These are phyloP conservation scores for Mormyrus proboscirostris DNA, from an alignment of 2,797 vertebrate genomes.

Conservation along the genomic window DNA sequence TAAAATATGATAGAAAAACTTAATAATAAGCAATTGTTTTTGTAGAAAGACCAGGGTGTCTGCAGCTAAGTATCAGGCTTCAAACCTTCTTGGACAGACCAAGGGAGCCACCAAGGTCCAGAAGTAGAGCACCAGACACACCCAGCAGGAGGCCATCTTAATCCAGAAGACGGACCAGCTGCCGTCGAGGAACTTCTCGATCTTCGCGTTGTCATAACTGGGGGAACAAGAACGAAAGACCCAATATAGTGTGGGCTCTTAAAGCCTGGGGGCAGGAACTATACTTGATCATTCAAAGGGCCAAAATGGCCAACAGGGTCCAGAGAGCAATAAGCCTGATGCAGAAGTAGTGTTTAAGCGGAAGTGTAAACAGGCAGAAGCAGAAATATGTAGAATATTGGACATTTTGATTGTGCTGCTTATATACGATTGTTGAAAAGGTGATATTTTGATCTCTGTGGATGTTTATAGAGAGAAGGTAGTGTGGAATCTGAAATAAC, in stretches of 20 bases:
- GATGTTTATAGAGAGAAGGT: neutral
- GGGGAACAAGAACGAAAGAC: neutral
- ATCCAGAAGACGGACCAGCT: constrained; percentile 95
- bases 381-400: neutral
- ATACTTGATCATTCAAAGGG: neutral
- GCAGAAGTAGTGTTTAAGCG: neutral
- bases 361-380: neutral
- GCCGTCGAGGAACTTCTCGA: constrained; percentile 80
- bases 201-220: constrained; percentile 80
- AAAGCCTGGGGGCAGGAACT: neutral
- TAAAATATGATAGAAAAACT: constrained; percentile 19
- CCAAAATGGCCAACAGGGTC: neutral
- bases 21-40: constrained; percentile 39
- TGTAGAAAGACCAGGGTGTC: constrained; percentile 33
- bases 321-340: neutral
- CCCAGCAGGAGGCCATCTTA: constrained; percentile 92
- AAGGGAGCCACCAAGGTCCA: constrained; percentile 82
- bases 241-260: neutral
- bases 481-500: neutral
- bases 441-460: neutral
- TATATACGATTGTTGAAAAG: neutral
- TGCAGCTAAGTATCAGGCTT: constrained; percentile 57
- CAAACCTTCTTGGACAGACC: constrained; percentile 79
- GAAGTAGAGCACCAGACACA: constrained; percentile 82
- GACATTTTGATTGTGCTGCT: neutral